Conservation (phyloP, 2,797 vertebrate genomes). For the Gila robusta region DNA sequence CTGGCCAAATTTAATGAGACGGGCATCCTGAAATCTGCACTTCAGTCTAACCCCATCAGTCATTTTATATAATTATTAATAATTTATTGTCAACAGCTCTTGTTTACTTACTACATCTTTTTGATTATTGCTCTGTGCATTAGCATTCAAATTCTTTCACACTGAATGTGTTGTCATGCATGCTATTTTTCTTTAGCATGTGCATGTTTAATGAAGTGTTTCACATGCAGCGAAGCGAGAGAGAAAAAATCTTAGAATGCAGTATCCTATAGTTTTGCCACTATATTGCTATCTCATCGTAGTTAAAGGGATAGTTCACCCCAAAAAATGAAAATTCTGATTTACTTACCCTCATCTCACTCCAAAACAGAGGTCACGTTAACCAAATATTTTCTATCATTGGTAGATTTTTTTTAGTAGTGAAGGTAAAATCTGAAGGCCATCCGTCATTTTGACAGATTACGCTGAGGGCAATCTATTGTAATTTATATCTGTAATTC, state of each 20-base stretch:
- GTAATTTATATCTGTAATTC: too few species aligned
- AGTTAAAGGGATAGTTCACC: neutral
- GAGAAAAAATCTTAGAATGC: neutral
- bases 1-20: neutral
- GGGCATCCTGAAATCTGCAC: neutral
- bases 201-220: neutral
- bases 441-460: too few species aligned
- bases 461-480: too few species aligned
- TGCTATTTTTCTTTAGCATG: neutral
- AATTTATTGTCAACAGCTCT: neutral
- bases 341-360: neutral
- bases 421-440: too few species aligned
- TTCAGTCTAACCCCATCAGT: neutral
- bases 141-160: neutral
- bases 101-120: neutral
- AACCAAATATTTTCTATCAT: too few species aligned
- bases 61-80: neutral
- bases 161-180: constrained; percentile 1
- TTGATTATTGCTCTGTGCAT: neutral
- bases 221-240: neutral
- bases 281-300: neutral
- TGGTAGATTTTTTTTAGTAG: too few species aligned
- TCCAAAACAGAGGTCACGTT: too few species aligned
- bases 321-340: neutral
- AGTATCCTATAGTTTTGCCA: neutral